Evolutionary conservation across 2,113 vertebrate genomes (phyloP), one percentile per base, ranked within the genome.

Genomic region (Xiphophorus hellerii): DNA sequence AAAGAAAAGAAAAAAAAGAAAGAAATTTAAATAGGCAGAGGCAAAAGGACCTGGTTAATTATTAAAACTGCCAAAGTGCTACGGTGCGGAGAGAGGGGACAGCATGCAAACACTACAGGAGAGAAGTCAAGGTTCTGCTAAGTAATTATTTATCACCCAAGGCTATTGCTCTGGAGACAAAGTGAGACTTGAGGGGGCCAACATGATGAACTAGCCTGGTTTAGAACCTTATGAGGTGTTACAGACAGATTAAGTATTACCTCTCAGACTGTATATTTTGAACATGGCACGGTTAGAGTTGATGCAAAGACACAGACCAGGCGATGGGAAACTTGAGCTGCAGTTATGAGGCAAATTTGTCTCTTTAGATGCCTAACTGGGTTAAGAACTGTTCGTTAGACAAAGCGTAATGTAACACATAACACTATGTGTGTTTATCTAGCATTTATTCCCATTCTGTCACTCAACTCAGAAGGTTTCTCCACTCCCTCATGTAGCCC

Each of bases 131-230:
- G 74, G 72, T 84, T 82, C 77, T 31, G 30, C 65, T 69, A 3
- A 85, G 91, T 69, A 93, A 94, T 95, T 93, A 94, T 94, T 93
- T 89, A 94, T 93, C 83, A 90, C 90, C 83, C 69, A 1, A 44
- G 85, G 82, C 83, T 51, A 73, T 13, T 27, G 82, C 79, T 25
- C 63, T 27, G 77, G 64, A 81, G 72, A 71, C 70, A 69, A 64
- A 54, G 75, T 79, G 84, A 84, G 73, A 27, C 69, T 71, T 79
- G 42, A 84, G 77, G 78, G 77, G 66, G 76, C 31, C 71, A 12
- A 35, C 84, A 10, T 73, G 83, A 77, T 73, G 80, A 86, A 88
- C 67, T 74, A 20, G 61, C 61, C 76, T 67, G 2, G 48, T 84
- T 67, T 62, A 70, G 62, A 76, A 58, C 25, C 15, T 69, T 31